A percentile compares a stretch with the other conserved stretches of the same genome.
Evolutionary conservation across 2,797 vertebrate species (phyloP).

Genomic region (Halcyon badia): DNA sequence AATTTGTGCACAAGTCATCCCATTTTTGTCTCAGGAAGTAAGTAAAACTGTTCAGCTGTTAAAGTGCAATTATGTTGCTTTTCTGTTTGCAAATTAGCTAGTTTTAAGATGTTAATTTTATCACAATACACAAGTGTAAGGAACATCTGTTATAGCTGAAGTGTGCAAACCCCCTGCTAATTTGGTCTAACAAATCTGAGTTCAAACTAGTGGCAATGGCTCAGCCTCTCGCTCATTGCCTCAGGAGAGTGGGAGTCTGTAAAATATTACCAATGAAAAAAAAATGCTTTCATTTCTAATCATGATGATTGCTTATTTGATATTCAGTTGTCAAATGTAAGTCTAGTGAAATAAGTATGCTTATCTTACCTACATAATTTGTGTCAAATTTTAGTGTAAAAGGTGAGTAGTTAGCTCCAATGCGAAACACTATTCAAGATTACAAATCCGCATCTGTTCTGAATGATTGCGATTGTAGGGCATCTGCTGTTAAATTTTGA

Average conservation of each 20-base stretch:
- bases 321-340: constrained; percentile 11
- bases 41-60: constrained; percentile 85
- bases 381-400: background rate
- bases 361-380: background rate
- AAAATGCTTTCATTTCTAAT: constrained; percentile 31
- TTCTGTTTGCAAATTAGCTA: constrained; percentile 85
- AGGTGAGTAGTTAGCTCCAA: background rate
- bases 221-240: constrained; percentile 63
- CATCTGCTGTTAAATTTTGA: background rate
- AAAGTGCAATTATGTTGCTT: constrained; percentile 83
- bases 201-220: constrained; percentile 59
- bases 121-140: constrained; percentile 79
- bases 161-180: constrained; percentile 77
- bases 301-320: background rate
- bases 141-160: constrained; percentile 84
- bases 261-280: constrained; percentile 40
- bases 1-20: constrained; percentile 99
- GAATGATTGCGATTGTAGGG: background rate
- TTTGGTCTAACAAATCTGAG: constrained; percentile 72
- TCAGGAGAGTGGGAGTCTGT: constrained; percentile 38
- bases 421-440: background rate
- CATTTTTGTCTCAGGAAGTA: constrained; percentile 99
- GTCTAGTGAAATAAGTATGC: constrained; percentile 2
- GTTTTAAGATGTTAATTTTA: constrained; percentile 86
- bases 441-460: background rate